A percentile compares a stretch with the other conserved stretches of the same genome.
Evolutionary conservation across 2,113 vertebrate genomes (phyloP).

Genomic region (Rhagologus leucostigma): DNA sequence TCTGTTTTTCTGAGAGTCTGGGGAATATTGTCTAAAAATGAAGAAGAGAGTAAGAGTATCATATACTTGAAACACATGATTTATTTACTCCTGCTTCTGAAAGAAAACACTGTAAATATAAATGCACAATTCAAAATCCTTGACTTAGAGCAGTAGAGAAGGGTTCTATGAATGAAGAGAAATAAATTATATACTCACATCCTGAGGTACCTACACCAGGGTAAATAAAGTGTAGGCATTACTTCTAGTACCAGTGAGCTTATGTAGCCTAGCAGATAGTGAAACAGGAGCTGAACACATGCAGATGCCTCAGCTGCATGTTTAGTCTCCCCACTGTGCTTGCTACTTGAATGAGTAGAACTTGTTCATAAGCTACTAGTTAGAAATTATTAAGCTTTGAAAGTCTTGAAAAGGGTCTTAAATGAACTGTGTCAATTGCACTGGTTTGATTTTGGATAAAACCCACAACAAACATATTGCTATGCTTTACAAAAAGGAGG

Average conservation of each 20-base stretch:
- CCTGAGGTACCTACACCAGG: neutral
- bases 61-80: neutral
- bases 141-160: neutral
- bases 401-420: neutral
- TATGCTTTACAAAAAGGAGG: neutral
- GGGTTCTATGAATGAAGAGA: neutral
- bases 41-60: neutral
- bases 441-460: neutral
- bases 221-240: neutral
- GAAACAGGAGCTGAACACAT: neutral
- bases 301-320: neutral
- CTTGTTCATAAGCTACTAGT: neutral
- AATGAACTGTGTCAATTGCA: neutral
- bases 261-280: neutral
- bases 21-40: neutral
- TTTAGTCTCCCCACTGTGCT: neutral
- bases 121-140: neutral
- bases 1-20: neutral
- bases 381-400: neutral
- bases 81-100: neutral
- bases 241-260: neutral
- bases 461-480: neutral
- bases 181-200: neutral
- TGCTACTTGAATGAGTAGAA: neutral
- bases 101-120: neutral